These are phyloP conservation scores for Cryptotis parvus DNA, from an alignment of 2,113 vertebrate species.

Conservation along the genomic window DNA sequence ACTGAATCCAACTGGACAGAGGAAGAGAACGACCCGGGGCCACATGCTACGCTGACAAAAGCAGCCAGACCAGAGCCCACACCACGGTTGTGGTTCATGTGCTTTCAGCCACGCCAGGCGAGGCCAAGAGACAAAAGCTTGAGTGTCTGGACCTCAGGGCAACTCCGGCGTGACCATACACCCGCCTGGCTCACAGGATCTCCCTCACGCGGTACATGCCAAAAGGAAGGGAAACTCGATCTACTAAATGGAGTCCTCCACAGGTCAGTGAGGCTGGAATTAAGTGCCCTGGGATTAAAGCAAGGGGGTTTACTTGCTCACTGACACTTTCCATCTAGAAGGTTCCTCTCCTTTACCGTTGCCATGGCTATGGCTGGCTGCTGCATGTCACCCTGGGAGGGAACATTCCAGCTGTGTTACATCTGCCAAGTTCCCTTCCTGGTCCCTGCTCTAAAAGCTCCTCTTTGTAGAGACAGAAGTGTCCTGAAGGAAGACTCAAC, in stretches of 20 bases:
- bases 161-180: no score
- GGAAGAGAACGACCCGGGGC: background rate
- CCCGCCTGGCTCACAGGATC: no score
- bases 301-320: background rate
- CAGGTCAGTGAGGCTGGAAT: background rate
- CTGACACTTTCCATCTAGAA: background rate
- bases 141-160: no score
- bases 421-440: background rate
- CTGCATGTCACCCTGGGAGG: background rate
- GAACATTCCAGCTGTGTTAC: background rate
- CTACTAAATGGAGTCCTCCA: background rate
- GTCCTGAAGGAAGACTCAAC: background rate
- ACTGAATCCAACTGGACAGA: background rate
- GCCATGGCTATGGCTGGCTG: background rate
- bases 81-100: background rate
- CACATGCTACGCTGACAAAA: background rate
- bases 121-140: background rate
- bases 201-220: background rate
- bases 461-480: background rate
- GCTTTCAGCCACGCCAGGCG: background rate
- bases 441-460: background rate
- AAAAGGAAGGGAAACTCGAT: background rate
- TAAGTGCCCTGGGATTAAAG: background rate
- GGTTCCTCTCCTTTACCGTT: background rate
- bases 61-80: background rate